phyloP scores from a whole-genome alignment of 2,797 vertebrate genomes.

The Choloepus didactylus region DNA sequence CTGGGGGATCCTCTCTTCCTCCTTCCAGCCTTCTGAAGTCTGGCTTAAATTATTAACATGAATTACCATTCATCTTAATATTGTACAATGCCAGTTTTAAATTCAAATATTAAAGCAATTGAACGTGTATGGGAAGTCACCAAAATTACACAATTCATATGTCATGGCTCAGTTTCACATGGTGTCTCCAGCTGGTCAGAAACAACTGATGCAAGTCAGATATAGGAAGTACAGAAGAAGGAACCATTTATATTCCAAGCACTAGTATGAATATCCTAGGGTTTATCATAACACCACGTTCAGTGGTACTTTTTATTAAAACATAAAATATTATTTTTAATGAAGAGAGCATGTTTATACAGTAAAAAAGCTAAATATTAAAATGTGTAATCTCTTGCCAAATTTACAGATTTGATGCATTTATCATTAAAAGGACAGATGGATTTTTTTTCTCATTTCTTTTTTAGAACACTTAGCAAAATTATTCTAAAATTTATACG shows the following conservation, averaged over 20 bases:
- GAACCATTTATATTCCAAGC: constrained; percentile 5
- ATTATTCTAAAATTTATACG: constrained; percentile 23
- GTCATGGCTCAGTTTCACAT: constrained; percentile 24
- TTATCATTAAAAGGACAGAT: neutral
- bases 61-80: constrained; percentile 32
- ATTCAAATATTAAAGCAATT: constrained; percentile 14
- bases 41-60: neutral
- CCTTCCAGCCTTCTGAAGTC: neutral
- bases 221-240: neutral
- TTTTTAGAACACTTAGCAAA: constrained; percentile 41
- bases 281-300: constrained; percentile 1
- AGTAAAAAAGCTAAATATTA: constrained; percentile 1
- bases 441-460: neutral
- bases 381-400: neutral
- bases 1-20: neutral
- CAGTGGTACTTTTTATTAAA: neutral
- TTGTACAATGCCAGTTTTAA: neutral
- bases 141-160: constrained; percentile 49
- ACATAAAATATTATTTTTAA: neutral
- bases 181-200: neutral
- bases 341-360: neutral
- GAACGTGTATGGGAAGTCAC: neutral
- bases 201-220: constrained; percentile 27
- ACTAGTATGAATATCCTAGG: neutral
- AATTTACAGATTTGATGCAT: neutral